phyloP scores from a whole-genome alignment of 37 sponge, comb jelly and placozoan species.

The Beroe forskalii region DNA sequence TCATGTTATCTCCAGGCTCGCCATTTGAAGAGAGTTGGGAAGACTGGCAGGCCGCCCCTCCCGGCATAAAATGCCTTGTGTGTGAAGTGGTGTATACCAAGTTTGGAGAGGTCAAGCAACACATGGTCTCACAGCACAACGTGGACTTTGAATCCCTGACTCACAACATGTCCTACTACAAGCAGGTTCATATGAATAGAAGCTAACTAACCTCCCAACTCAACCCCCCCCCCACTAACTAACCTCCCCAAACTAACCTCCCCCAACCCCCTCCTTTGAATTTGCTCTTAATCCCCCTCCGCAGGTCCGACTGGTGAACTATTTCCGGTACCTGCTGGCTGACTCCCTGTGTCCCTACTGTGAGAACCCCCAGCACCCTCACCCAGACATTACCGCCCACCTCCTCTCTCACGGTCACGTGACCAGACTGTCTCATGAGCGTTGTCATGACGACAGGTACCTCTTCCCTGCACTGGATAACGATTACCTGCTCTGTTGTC shows the following conservation, averaged over 20 bases:
- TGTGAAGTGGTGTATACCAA: constrained; percentile 1
- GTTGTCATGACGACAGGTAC: constrained; percentile 13
- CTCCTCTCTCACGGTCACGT: not conserved
- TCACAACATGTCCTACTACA: constrained; percentile 18
- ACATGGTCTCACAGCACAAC: constrained; percentile 16
- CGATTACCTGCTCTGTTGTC: constrained; percentile 53
- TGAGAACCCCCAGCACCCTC: not conserved
- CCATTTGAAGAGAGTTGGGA: constrained; percentile 11
- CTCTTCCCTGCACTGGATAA: constrained; percentile 59
- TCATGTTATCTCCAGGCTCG: not conserved
- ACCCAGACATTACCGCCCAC: constrained; percentile 8
- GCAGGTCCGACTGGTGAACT: constrained; percentile 54
- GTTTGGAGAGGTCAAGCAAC: not conserved
- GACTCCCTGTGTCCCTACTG: constrained; percentile 33
- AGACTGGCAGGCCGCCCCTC: constrained; percentile 27
- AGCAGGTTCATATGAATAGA: constrained; percentile 26
- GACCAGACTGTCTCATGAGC: not conserved
- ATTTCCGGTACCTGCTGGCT: constrained; percentile 10
- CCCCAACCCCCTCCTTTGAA: too few species aligned
- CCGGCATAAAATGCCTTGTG: constrained; percentile 43
- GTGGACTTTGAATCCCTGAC: constrained; percentile 21
- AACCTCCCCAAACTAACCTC: too few species aligned
- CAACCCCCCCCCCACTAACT: not conserved
- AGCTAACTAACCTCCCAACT: not conserved
- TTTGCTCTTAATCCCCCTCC: too few species aligned